Evolutionary conservation across 2,888 invertebrate genomes (phyloP).

Genomic region (Allophyes oxyacanthae): DNA sequence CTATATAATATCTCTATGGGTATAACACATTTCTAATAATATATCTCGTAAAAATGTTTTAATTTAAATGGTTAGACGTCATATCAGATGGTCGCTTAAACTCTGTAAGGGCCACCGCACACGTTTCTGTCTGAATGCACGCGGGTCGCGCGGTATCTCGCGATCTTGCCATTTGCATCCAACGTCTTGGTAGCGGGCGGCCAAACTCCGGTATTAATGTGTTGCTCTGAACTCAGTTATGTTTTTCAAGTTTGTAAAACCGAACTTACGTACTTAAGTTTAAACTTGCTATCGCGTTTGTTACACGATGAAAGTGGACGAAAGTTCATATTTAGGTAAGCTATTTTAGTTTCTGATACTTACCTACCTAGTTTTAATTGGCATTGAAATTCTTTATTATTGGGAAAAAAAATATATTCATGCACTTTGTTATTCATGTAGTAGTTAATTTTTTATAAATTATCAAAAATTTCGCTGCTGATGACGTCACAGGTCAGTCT

Average conservation of each 20-base stretch:
- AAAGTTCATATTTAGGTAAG: background rate
- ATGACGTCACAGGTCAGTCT: too few relatives aligned
- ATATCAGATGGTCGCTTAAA: conserved; percentile 69
- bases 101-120: conserved; percentile 77
- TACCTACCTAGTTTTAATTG: too few relatives aligned
- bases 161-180: conserved; percentile 81
- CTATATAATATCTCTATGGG: too few relatives aligned
- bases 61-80: conserved; percentile 64
- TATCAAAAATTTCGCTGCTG: too few relatives aligned
- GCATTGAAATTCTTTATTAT: too few relatives aligned
- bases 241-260: conserved; percentile 5
- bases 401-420: too few relatives aligned
- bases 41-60: conserved; percentile 55
- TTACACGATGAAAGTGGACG: background rate
- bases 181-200: conserved; percentile 66
- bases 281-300: background rate
- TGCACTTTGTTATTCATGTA: too few relatives aligned
- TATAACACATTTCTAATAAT: conserved; percentile 31
- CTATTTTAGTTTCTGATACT: too few relatives aligned
- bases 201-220: conserved; percentile 46
- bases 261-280: background rate
- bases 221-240: conserved; percentile 27
- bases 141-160: conserved; percentile 72
- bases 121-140: conserved; percentile 71
- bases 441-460: too few relatives aligned